phyloP scores from a whole-genome alignment of 2,113 vertebrate genomes.

The Petroica traversi region DNA sequence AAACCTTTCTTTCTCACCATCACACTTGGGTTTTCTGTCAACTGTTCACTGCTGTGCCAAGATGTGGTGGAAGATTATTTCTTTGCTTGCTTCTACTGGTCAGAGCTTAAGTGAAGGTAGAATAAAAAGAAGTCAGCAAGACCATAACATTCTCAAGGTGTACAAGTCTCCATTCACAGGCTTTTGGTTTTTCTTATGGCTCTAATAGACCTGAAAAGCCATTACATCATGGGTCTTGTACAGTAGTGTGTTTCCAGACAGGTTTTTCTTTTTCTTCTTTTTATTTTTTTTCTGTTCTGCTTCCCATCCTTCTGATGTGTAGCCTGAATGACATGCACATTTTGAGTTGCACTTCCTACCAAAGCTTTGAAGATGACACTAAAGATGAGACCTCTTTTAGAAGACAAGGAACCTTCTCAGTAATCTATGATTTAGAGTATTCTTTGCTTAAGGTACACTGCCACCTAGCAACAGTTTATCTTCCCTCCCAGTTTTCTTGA shows the following conservation, averaged over 20 bases:
- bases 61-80: background rate
- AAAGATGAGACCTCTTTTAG: background rate
- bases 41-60: background rate
- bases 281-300: background rate
- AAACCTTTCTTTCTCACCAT: slow-evolving; percentile 6
- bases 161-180: background rate
- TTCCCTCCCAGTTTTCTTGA: slow-evolving; percentile 34
- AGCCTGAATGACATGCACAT: background rate
- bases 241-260: accelerated
- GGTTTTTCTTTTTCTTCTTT: background rate
- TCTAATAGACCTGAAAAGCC: background rate
- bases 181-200: background rate
- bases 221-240: background rate
- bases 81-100: background rate
- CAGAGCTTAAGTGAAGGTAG: background rate
- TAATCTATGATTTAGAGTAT: background rate
- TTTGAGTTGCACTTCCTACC: background rate
- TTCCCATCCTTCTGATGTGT: background rate
- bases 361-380: background rate
- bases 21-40: slow-evolving; percentile 13
- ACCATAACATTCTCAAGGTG: background rate
- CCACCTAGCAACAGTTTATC: slow-evolving; percentile 66
- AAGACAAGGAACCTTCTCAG: background rate
- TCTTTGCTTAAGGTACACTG: slow-evolving; percentile 69
- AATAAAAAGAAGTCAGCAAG: background rate